phyloP scores from a whole-genome alignment of 2,797 vertebrate genomes.

The Leuciscus waleckii region DNA sequence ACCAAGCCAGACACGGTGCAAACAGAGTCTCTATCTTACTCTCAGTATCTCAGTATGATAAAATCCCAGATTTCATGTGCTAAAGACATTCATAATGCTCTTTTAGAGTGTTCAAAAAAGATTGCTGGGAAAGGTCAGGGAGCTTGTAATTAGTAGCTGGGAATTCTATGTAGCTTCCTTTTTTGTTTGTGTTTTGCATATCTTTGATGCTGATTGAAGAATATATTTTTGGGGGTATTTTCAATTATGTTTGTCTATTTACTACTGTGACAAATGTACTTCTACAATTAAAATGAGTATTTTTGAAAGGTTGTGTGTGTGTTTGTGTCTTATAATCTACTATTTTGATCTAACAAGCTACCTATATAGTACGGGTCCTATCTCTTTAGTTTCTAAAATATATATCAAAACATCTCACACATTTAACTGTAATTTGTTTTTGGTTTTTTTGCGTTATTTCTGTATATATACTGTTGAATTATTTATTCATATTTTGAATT shows the following conservation, averaged over 20 bases:
- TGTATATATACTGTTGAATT: not conserved
- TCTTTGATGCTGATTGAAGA: not conserved
- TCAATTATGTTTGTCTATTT: not conserved
- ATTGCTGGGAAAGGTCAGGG: constrained; percentile 87
- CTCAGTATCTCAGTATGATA: constrained; percentile 95
- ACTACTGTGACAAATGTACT: not conserved
- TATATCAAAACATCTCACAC: not conserved
- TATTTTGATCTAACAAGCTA: not conserved
- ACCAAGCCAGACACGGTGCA: constrained; percentile 92
- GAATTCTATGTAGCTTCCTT: not conserved
- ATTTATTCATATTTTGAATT: not conserved
- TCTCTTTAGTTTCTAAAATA: not conserved
- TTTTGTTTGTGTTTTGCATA: not conserved
- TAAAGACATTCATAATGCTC: constrained; percentile 93
- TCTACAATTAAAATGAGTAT: not conserved
- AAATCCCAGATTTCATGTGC: constrained; percentile 94
- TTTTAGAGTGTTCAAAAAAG: constrained; percentile 95
- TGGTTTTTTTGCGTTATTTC: not conserved
- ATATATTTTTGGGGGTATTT: constrained; percentile 14
- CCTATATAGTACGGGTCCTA: not conserved
- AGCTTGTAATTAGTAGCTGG: constrained; percentile 7
- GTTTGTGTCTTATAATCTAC: not conserved
- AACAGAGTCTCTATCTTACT: constrained; percentile 91
- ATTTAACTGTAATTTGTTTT: not conserved
- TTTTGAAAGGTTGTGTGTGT: not conserved